phyloP scores from a whole-genome alignment of 1,140 invertebrate species.

The Phthorimaea operculella region DNA sequence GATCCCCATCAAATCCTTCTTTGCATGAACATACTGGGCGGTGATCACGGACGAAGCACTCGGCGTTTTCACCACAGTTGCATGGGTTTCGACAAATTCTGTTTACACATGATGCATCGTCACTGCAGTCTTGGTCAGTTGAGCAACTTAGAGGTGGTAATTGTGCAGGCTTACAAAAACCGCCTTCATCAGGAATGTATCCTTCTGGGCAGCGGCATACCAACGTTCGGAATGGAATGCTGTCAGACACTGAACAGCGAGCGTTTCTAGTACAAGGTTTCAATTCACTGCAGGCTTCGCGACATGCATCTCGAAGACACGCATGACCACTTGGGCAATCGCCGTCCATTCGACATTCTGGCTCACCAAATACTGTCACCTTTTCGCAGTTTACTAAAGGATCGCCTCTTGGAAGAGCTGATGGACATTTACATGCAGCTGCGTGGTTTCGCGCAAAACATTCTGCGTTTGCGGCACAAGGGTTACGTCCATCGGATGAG shows the following conservation, averaged over 20 bases:
- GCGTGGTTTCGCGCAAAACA: slow-evolving; percentile 82
- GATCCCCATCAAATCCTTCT: slow-evolving; percentile 86
- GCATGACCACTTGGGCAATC: slow-evolving; percentile 84
- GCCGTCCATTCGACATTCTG: slow-evolving; percentile 80
- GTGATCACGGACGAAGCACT: slow-evolving; percentile 85
- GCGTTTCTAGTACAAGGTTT: slow-evolving; percentile 78
- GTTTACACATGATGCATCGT: slow-evolving; percentile 84
- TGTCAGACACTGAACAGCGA: slow-evolving; percentile 82
- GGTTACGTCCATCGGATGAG: slow-evolving; percentile 67
- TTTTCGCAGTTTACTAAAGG: slow-evolving; percentile 80
- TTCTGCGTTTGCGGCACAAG: slow-evolving; percentile 83
- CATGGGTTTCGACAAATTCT: slow-evolving; percentile 87
- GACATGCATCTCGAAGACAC: slow-evolving; percentile 82
- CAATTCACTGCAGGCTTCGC: slow-evolving; percentile 80
- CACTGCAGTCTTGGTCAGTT: slow-evolving; percentile 80
- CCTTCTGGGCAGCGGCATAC: slow-evolving; percentile 86
- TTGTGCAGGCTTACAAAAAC: slow-evolving; percentile 78
- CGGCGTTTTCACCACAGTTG: slow-evolving; percentile 85
- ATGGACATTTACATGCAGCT: slow-evolving; percentile 80
- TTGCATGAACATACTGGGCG: slow-evolving; percentile 87
- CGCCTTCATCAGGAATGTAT: slow-evolving; percentile 80
- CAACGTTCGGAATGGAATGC: slow-evolving; percentile 84
- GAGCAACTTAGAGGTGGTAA: slow-evolving; percentile 79
- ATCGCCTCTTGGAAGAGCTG: slow-evolving; percentile 78
- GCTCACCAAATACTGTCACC: slow-evolving; percentile 61